These are phyloP conservation scores for Tromatobia lineatoria DNA, from an alignment of 2,888 invertebrate genomes.

Conservation along the genomic window DNA sequence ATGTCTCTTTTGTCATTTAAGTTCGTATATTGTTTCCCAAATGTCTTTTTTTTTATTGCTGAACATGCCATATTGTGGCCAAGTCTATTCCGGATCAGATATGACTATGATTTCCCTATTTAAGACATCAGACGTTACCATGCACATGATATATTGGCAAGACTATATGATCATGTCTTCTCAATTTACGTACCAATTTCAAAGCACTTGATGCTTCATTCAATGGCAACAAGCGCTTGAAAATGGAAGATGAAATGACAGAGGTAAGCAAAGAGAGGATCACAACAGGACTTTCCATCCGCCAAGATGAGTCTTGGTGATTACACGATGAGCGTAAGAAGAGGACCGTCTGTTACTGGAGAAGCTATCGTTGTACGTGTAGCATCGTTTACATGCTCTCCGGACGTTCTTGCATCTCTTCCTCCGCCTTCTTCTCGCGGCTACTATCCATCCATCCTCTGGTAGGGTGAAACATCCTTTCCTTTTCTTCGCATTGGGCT, in stretches of 20 bases:
- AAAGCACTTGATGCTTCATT: background rate
- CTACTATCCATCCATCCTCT: slow-evolving; percentile 36
- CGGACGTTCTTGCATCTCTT: slow-evolving; percentile 48
- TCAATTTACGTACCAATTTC: background rate
- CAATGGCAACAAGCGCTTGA: background rate
- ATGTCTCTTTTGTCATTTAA: background rate
- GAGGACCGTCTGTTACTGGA: slow-evolving; percentile 37
- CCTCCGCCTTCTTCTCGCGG: slow-evolving; percentile 38
- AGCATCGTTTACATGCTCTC: slow-evolving; percentile 44
- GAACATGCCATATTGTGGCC: background rate
- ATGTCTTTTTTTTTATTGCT: too few relatives aligned
- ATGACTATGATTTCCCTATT: background rate
- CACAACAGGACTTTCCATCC: slow-evolving; percentile 76
- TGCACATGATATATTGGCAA: background rate
- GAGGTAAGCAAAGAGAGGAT: slow-evolving; percentile 25
- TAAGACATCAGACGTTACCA: background rate
- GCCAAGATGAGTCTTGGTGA: slow-evolving; percentile 80
- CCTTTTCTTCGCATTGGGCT: slow-evolving; percentile 38
- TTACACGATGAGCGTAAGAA: slow-evolving; percentile 68
- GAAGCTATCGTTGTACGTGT: slow-evolving; percentile 42
- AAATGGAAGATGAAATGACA: background rate
- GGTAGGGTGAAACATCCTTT: slow-evolving; percentile 34
- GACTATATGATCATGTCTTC: background rate
- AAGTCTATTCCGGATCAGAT: background rate
- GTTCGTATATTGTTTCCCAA: too few relatives aligned